Percentiles rank a stretch among this genome's conserved stretches.
Conservation (phyloP, 2,888 invertebrate genomes). For the Ormyrus labotus region DNA sequence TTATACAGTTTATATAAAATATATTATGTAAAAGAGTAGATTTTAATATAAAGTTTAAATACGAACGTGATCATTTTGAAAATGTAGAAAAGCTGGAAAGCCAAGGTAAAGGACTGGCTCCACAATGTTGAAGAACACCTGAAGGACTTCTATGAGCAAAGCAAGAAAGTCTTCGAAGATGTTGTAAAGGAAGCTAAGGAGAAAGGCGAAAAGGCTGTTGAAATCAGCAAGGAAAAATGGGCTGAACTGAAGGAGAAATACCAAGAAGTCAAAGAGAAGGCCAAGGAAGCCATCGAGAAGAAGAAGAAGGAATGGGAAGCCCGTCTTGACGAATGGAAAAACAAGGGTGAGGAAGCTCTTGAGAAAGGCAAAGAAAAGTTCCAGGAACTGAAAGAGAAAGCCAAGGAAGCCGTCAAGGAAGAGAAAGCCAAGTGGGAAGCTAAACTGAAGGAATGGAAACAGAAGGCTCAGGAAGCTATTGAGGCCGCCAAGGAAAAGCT, state of each 20-base stretch:
- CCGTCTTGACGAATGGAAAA: neutral
- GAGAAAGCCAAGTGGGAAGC: conserved; percentile 12
- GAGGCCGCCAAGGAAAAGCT: conserved; percentile 1
- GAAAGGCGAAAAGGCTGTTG: neutral
- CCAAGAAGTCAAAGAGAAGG: conserved; percentile 3
- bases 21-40: neutral
- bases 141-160: neutral
- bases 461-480: neutral
- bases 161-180: neutral
- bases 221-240: neutral
- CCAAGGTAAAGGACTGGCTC: neutral
- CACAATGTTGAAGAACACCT: neutral
- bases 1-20: neutral
- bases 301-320: conserved; percentile 6
- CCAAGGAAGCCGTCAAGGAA: conserved; percentile 19
- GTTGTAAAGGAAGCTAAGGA: neutral
- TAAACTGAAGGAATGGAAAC: conserved; percentile 9
- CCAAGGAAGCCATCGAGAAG: neutral
- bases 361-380: conserved; percentile 13
- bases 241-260: conserved; percentile 4
- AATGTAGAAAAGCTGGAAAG: neutral
- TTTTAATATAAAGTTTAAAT: neutral
- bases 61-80: neutral
- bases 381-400: conserved; percentile 3
- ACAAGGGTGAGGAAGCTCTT: neutral